Base-by-base conservation (phyloP, 2,113 vertebrate species). In the Nesogale talazaci region DNA sequence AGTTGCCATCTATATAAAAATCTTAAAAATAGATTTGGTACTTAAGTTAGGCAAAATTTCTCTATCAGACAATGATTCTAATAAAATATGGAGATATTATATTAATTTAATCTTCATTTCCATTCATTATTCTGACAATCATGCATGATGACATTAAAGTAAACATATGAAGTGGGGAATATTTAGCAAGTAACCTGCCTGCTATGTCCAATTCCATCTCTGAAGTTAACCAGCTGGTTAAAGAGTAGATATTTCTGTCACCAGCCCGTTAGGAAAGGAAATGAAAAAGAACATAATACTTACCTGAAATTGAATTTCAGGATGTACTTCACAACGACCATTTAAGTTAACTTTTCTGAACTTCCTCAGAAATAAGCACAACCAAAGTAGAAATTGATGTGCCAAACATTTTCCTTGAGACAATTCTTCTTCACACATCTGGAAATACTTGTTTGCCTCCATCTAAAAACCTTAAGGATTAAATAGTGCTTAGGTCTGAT, bases 241-340 rank as follows among this genome's bases (percentile, higher is more conserved):
- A 57, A 57, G 25, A 69, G 52, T 34, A 1, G 74, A 23, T 85
- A 46, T 83, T 78, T 76, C 27, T 36, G 31, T 36, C 67, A 56
- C 75, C 56, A 46, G 40, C 25, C 27, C 38, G 80, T 52, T 56
- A 77, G 59, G 61, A 81, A 22, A 92, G 67, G 81, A 90, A 86
- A 93, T 89, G 36, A 27, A 76, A 83, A 86, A 56, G 74, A 93
- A 67, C 19, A 23, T 46, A 89, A 93, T 27, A 77, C 40, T 77
- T 27, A 80, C 74, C 52, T 38, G 38, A 67, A 94, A 92, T 25
- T 92, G 61, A 94, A 83, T 67, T 79, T 95, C 67, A 82, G 34
- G n/a, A 63, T 46, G 76, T 42, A 42, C 46, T 81, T 89, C 82
- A 65, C 4, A 22, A 57, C 16, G 6, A 78, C 67, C 42, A 20